A percentile compares a stretch with the other conserved stretches of the same genome.
These are phyloP conservation scores for Nephotettix cincticeps DNA, from an alignment of 1,140 invertebrate genomes.

Conservation along the genomic window DNA sequence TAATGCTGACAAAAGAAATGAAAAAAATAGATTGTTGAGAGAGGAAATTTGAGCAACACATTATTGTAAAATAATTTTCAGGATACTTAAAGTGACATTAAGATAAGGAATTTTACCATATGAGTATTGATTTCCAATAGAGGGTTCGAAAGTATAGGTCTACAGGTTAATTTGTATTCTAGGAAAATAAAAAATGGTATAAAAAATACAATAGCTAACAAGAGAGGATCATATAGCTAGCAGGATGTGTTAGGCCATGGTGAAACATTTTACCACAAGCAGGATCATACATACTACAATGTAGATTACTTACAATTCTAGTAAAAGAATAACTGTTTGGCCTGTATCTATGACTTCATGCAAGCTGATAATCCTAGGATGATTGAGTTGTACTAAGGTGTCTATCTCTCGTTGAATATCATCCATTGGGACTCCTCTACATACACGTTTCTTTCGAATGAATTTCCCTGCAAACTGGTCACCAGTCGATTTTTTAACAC, in stretches of 20 bases:
- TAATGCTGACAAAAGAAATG: too few species aligned
- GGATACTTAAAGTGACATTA: too few species aligned
- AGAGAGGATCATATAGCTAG: too few species aligned
- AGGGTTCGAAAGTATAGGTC: too few species aligned
- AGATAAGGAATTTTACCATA: too few species aligned
- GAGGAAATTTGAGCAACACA: too few species aligned
- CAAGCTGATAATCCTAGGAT: constrained; percentile 76
- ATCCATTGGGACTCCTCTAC: constrained; percentile 74
- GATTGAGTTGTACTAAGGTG: constrained; percentile 76
- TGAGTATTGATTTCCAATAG: too few species aligned
- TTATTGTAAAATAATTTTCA: too few species aligned
- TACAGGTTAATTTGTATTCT: too few species aligned
- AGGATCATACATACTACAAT: not conserved
- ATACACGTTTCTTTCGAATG: constrained; percentile 86
- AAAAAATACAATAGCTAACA: too few species aligned
- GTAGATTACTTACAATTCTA: constrained; percentile 74
- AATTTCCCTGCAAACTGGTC: constrained; percentile 94
- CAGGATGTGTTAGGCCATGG: not conserved
- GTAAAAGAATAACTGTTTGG: constrained; percentile 80
- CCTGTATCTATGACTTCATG: constrained; percentile 85
- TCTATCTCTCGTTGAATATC: constrained; percentile 90
- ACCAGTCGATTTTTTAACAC: constrained; percentile 77
- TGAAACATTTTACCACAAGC: not conserved
- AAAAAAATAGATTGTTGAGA: too few species aligned
- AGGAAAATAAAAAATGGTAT: too few species aligned